Evolutionary conservation across 1,140 invertebrate species (phyloP), one percentile per base, ranked within the genome.

Genomic region (Neotoxoptera formosana): DNA sequence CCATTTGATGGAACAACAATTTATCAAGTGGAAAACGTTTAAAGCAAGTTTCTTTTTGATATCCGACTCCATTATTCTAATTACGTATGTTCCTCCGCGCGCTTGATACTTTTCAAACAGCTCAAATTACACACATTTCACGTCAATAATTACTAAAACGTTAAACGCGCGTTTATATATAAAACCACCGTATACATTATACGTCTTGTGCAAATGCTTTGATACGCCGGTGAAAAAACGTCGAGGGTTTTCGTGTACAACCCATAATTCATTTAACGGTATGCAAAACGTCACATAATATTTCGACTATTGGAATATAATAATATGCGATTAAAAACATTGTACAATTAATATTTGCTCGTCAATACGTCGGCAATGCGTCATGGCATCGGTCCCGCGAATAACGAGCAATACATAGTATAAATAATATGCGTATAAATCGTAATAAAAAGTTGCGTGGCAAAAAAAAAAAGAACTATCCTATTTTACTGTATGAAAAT

Each of bases 1-100:
- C 53, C 90, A 45, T 91, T 76, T 91, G 53, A 67, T 23, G 23
- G 36, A 7, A 91, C 56, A 47, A 60, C 56, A 17, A 91, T 76
- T 47, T n/a, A 76, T 91, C 90, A 45, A 67, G 90, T 91, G 23
- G 25, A 67, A 91, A 60, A 14, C 34, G 89, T 34, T 48, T 48
- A 48, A 47, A 53, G 9, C 41, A 47, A 25, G 56, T 91, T 86
- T 90, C 25, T 23, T 67, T 91, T 91, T 60, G 90, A 89, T 36
- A 53, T 53, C 48, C 0, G 47, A 51, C 41, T 34, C 87, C 48
- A 47, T 53, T 87, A 48, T 87, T 48, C 30, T 45, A 34, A 34
- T 89, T 89, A 89, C 47, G 8, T 51, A 34, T 36, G 20, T 21
- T 20, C n/a, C 60, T 76, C 11, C n/a, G 30, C 30, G 48, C 23